phyloP scores from a whole-genome alignment of 2,888 invertebrate genomes.

The Pachydiplax longipennis region DNA sequence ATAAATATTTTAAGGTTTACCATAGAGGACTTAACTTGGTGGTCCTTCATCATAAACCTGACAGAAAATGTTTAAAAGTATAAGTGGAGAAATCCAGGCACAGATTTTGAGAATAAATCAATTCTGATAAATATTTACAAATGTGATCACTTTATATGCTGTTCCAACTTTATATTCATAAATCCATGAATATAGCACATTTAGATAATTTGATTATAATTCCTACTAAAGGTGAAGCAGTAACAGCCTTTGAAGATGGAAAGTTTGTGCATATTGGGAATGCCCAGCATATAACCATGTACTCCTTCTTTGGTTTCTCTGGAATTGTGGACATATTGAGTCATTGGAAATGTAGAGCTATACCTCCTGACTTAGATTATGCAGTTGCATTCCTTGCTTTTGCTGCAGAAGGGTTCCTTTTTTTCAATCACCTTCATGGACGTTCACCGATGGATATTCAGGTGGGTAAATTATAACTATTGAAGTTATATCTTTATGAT shows the following conservation, averaged over 20 bases:
- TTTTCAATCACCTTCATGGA: conserved; percentile 62
- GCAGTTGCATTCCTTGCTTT: conserved; percentile 58
- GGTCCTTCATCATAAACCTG: no score
- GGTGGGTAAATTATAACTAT: conserved; percentile 50
- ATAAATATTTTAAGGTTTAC: no score
- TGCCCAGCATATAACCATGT: conserved; percentile 64
- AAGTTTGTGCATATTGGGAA: conserved; percentile 58
- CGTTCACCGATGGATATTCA: conserved; percentile 57
- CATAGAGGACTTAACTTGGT: no score
- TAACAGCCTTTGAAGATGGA: conserved; percentile 57
- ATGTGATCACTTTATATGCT: no score
- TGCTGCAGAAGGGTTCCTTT: conserved; percentile 60
- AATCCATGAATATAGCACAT: no score
- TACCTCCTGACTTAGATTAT: conserved; percentile 60
- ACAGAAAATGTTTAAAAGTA: no score
- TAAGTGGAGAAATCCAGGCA: no score
- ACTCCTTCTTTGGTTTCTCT: conserved; percentile 61
- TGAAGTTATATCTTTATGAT: background rate
- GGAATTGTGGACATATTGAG: conserved; percentile 59
- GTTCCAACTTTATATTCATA: no score
- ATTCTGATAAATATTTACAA: no score
- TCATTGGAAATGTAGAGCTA: conserved; percentile 52
- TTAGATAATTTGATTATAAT: no score
- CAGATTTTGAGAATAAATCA: no score
- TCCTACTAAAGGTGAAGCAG: conserved; percentile 53